Percentiles rank a stretch among this genome's conserved stretches.
phyloP scores from a whole-genome alignment of 2,113 vertebrate genomes.

The Ranitomeya variabilis region DNA sequence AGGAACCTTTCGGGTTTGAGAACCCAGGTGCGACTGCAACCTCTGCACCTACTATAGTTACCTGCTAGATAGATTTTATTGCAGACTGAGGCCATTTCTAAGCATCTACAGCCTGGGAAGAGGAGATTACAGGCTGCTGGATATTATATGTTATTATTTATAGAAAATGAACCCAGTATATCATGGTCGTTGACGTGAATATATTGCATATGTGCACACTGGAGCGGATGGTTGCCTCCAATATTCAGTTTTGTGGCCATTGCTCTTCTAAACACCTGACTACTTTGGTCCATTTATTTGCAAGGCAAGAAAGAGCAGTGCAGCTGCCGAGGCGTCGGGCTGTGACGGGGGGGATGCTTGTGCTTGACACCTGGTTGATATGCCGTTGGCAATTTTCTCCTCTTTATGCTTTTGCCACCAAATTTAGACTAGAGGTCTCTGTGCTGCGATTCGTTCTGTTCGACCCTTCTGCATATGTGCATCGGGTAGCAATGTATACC shows the following conservation, averaged over 20 bases:
- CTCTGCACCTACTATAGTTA: no score
- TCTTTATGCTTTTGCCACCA: slow-evolving; percentile 30
- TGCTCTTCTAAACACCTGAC: not conserved
- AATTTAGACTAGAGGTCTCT: slow-evolving; percentile 13
- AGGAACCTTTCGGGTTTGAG: no score
- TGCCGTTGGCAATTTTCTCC: slow-evolving; percentile 34
- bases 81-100: no score
- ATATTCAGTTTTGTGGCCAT: not conserved
- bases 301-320: not conserved
- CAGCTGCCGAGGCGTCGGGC: slow-evolving; percentile 38
- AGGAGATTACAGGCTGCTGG: no score
- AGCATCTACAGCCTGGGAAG: no score
- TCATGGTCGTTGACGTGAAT: not conserved
- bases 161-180: not conserved
- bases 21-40: no score
- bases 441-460: not conserved
- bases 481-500: not conserved
- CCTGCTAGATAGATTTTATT: no score
- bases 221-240: not conserved
- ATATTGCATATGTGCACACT: not conserved
- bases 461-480: not conserved
- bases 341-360: not conserved
- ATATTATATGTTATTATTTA: no score
- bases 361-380: slow-evolving; percentile 44
- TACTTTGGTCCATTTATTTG: not conserved